Base-by-base conservation (phyloP, 2,888 invertebrate species). In the Stomorhina lunata region DNA sequence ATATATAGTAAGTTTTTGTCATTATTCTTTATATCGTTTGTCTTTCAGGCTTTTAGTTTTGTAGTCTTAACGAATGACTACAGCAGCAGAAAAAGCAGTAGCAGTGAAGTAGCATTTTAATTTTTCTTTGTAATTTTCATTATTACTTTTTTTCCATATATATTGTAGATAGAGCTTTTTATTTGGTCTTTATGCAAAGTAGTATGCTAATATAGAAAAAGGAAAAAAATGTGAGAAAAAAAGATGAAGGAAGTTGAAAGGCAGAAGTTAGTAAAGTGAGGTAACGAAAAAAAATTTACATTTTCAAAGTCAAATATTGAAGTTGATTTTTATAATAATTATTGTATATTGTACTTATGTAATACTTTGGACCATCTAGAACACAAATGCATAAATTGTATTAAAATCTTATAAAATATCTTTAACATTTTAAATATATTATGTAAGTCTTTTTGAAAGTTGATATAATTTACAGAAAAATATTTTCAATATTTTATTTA, bases 181-280 rank as follows among this genome's bases (percentile, higher is more conserved):
- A 85, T 85, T 84, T 81, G 25, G 32, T 61, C 82, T 84, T 84
- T 85, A 85, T 85, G 85, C 83, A 84, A 85, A 84, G 75, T 73
- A 81, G 69, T 77, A 68, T 66, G 63, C 75, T 55, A 80, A 59
- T 69, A 50, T 72, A 25, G 10, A 50, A 48, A 50, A 77, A 61
- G 59, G 63, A 50, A 68, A 7, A 22, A 53, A 37, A 61, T n/a
- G n/a, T n/a, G 22, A 15, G 9, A 48, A 75, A 12, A 40, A 32
- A 72, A 57, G 43, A 22, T 37, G 61, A 29, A 37, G 45, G 43
- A 69, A 61, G 63, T 40, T 27, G 17, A 68, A 80, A 79, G 25
- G 25, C 27, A 27, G 25, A 12, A 12, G 25, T 25, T 12, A 25
- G 25, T 32, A n/a, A 32, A 22, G 50, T 27, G 2, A 37, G 29